Evolutionary conservation across 2,888 invertebrate species (phyloP).

Genomic region (Campoletis raptor): DNA sequence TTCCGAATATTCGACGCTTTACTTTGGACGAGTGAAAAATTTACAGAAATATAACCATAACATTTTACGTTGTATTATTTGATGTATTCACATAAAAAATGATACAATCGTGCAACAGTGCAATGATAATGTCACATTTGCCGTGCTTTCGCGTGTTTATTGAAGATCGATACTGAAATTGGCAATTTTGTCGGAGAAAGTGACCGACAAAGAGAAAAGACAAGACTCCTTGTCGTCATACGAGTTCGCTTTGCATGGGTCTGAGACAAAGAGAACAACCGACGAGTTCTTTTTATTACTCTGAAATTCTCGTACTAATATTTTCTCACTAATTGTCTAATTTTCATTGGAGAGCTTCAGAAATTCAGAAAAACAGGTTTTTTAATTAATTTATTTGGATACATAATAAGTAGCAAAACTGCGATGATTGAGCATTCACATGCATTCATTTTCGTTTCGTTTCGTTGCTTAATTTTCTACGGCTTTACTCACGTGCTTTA

Average conservation of each 20-base stretch:
- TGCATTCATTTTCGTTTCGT: too few species aligned
- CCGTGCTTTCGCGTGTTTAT: constrained; percentile 53
- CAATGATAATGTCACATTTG: constrained; percentile 43
- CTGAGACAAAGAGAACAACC: constrained; percentile 6
- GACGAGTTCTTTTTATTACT: neutral
- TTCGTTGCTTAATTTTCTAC: too few species aligned
- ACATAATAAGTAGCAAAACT: too few species aligned
- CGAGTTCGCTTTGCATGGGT: neutral
- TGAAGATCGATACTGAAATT: constrained; percentile 40
- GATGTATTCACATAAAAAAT: constrained; percentile 17
- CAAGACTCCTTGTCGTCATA: constrained; percentile 9
- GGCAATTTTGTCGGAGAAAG: constrained; percentile 23
- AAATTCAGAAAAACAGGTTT: neutral
- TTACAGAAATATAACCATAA: neutral
- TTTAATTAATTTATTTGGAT: too few species aligned
- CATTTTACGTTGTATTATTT: neutral
- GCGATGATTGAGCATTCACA: too few species aligned
- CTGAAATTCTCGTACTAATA: neutral
- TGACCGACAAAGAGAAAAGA: constrained; percentile 16
- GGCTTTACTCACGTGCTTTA: too few species aligned
- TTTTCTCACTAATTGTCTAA: neutral
- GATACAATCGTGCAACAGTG: constrained; percentile 47
- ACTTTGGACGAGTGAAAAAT: neutral
- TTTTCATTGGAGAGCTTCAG: neutral
- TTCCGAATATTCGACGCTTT: neutral